These are phyloP conservation scores for Lucinisca nassula DNA, from an alignment of 2,888 invertebrate species.

Conservation along the genomic window DNA sequence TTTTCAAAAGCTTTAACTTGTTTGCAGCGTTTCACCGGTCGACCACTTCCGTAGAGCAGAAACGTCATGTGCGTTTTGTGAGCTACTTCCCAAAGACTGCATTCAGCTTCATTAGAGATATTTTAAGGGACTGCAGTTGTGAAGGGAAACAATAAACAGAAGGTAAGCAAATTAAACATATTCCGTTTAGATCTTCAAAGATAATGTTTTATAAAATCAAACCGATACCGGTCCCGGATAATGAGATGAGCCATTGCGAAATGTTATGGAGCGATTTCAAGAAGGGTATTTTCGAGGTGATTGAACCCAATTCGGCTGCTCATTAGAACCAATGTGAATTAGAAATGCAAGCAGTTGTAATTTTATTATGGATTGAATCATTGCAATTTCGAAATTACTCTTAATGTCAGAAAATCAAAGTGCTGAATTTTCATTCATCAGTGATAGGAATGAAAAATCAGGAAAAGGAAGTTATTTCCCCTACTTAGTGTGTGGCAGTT, in stretches of 20 bases:
- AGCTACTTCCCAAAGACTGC: background rate
- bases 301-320: background rate
- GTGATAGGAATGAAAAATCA: no score
- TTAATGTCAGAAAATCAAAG: no score
- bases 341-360: background rate
- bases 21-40: conserved; percentile 8
- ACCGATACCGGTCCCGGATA: no score
- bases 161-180: background rate
- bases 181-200: background rate
- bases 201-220: background rate
- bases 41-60: background rate
- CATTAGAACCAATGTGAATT: background rate
- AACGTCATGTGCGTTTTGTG: conserved; percentile 15
- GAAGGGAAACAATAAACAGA: background rate
- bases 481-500: background rate
- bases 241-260: conserved; percentile 12
- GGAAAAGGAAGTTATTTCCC: background rate
- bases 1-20: background rate
- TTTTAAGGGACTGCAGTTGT: background rate
- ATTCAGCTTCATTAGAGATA: background rate
- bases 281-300: background rate
- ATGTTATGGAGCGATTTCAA: background rate
- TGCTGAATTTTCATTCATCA: no score
- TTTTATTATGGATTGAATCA: background rate
- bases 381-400: background rate